Percentiles rank a stretch among this genome's conserved stretches.
These are phyloP conservation scores for Pituophis catenifer DNA, from an alignment of 2,113 vertebrate genomes.

Conservation along the genomic window DNA sequence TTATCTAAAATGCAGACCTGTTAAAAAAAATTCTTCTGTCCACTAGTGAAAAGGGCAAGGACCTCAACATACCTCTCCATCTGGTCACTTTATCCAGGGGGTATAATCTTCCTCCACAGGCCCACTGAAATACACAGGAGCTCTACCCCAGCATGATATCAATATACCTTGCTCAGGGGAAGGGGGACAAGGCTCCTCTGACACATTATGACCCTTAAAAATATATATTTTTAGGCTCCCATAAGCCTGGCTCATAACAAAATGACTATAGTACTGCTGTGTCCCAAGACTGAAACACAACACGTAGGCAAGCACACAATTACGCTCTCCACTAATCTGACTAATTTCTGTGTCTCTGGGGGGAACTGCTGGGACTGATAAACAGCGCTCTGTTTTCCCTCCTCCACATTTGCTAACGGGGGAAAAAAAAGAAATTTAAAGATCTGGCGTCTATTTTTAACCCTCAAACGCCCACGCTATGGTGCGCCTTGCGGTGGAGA, in stretches of 20 bases:
- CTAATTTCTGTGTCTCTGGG: constrained; percentile 42
- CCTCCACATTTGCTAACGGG: constrained; percentile 52
- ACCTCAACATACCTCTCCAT: background rate
- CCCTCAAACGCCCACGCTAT: background rate
- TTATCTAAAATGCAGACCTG: background rate
- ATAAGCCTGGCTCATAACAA: background rate
- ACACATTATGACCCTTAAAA: background rate
- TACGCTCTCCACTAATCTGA: constrained; percentile 52
- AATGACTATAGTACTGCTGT: background rate
- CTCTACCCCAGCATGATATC: background rate
- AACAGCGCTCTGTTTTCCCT: constrained; percentile 55
- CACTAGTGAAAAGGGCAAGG: background rate
- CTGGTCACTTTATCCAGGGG: background rate
- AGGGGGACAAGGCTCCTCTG: background rate
- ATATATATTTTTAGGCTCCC: background rate
- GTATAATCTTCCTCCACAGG: background rate
- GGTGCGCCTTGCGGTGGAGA: background rate
- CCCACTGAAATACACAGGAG: background rate
- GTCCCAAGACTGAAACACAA: background rate
- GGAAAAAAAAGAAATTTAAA: background rate
- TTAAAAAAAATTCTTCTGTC: background rate
- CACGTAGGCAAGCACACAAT: background rate
- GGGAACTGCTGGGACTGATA: constrained; percentile 57
- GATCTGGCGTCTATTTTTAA: constrained; percentile 63
- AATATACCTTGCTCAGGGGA: background rate